Evolutionary conservation across 2,888 invertebrate genomes (phyloP), one percentile per base, ranked within the genome.

Genomic region (Ceratothoa steindachneri): DNA sequence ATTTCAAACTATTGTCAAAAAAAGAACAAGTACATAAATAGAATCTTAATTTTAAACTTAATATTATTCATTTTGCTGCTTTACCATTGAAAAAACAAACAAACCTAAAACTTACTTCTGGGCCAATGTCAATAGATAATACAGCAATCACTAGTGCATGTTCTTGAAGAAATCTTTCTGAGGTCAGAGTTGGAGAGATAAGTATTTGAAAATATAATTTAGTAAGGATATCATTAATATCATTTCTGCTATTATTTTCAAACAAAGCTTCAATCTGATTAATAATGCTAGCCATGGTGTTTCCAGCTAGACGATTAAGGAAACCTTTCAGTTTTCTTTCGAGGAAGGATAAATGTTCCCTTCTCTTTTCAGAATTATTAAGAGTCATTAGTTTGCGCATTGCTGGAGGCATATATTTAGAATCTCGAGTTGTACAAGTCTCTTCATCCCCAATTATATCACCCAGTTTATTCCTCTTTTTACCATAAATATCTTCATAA

Each of bases 401-500:
- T 81, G 91, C 93, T 30, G 96, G 96, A 12, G 95, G 94, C 77
- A 95, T 84, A 82, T 96, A 96, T 80, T 90, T 90, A 2, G 87
- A 87, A 30, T 81, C 78, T n/a, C n/a, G n/a, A 75, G 84, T 84
- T 74, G 85, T 60, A 5, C 30, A 41, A 24, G 41, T 29, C 15
- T 30, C 28, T 15, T 71, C 51, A n/a, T 52, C 52, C n/a, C 51
- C 64, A 15, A 95, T 85, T 80, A 96, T 83, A 83, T 91, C 90
- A 1, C 97, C 97, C 81, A 91, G 87, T 82, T 89, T 89, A 83
- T 92, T 91, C 81, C 93, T 87, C 81, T 90, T 88, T 75, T 96
- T 87, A 0, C 97, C 97, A 85, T 97, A 97, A 83, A 97, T 97
- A 86, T 97, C 97, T 86, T 97, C 94, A 90, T 91, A 91, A 7